These are phyloP conservation scores for Marronus borbonicus DNA, from an alignment of 2,888 invertebrate genomes.

Conservation along the genomic window DNA sequence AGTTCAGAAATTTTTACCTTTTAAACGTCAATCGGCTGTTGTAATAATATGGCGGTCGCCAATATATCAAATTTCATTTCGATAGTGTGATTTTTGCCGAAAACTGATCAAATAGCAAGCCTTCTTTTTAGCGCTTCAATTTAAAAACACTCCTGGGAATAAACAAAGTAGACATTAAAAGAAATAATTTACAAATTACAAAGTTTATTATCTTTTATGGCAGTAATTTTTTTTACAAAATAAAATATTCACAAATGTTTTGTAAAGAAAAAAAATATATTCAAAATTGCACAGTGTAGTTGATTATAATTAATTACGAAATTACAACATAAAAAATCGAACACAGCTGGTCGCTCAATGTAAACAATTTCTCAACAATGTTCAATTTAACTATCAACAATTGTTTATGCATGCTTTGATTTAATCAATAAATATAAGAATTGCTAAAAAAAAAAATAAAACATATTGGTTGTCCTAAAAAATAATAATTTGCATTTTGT, in stretches of 20 bases:
- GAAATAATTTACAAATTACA: constrained; percentile 47
- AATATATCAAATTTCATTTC: no score
- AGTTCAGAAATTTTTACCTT: no score
- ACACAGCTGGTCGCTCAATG: constrained; percentile 56
- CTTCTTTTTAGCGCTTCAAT: no score
- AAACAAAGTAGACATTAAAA: no score
- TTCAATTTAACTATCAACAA: constrained; percentile 42
- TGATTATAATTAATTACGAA: constrained; percentile 50
- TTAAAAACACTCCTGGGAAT: no score
- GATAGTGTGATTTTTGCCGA: no score
- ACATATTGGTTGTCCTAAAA: constrained; percentile 30
- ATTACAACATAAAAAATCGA: constrained; percentile 56
- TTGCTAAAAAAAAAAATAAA: constrained; percentile 30
- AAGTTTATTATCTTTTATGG: constrained; percentile 53
- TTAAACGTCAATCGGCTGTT: no score
- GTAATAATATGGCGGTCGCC: no score
- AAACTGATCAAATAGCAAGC: no score
- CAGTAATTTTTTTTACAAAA: constrained; percentile 50
- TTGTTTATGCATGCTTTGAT: constrained; percentile 10
- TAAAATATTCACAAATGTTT: constrained; percentile 44
- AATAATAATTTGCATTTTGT: constrained; percentile 38
- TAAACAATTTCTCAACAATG: constrained; percentile 49
- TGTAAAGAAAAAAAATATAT: constrained; percentile 39
- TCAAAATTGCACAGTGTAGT: constrained; percentile 48
- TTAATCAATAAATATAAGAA: constrained; percentile 45